phyloP scores from a whole-genome alignment of 1,140 invertebrate genomes.

The Chrysomallon squamiferum region DNA sequence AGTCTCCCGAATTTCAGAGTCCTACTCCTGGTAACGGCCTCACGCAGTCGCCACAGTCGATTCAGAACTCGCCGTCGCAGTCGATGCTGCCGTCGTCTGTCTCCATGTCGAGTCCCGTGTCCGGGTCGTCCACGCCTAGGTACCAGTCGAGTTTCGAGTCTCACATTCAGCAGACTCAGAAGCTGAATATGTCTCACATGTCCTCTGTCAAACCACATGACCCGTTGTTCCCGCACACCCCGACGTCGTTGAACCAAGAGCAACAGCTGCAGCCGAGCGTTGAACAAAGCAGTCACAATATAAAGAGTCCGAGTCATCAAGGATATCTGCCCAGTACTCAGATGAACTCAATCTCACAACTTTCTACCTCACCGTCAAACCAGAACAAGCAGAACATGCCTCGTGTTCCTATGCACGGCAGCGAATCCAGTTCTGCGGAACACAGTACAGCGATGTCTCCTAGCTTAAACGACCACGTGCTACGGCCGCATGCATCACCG shows the following conservation, averaged over 20 bases:
- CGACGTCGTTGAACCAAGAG: not conserved
- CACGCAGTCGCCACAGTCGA: not conserved
- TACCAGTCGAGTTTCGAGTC: not conserved
- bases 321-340: slow-evolving; percentile 10
- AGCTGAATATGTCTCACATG: not conserved
- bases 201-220: slow-evolving; percentile 6
- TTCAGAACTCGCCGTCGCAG: slow-evolving; percentile 5
- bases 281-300: no score
- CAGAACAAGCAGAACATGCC: not conserved
- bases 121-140: not conserved
- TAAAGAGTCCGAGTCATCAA: not conserved
- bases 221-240: slow-evolving; percentile 11
- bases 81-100: not conserved
- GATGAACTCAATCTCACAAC: slow-evolving; percentile 13
- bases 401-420: not conserved
- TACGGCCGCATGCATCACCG: no score
- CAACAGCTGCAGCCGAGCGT: slow-evolving; percentile 8
- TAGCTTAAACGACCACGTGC: no score
- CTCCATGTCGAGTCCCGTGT: not conserved
- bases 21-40: no score
- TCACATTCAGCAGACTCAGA: slow-evolving; percentile 18
- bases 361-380: slow-evolving; percentile 3
- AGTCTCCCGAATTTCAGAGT: not conserved
- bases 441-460: no score
- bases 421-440: no score